Percentiles rank a stretch among this genome's conserved stretches.
phyloP scores from a whole-genome alignment of 2,797 vertebrate genomes.

The Antrozous pallidus region DNA sequence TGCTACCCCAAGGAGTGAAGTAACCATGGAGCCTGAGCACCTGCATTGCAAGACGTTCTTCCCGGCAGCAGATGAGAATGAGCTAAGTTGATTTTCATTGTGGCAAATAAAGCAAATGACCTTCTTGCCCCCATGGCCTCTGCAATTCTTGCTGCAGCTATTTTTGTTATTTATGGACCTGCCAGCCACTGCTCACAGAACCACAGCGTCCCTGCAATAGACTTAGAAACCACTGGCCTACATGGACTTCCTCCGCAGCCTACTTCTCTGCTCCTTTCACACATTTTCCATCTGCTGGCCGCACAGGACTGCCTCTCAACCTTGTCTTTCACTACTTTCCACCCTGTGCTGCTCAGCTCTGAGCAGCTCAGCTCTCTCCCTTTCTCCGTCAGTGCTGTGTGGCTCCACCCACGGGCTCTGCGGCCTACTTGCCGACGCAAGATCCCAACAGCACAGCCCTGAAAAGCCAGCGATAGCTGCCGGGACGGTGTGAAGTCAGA shows the following conservation, averaged over 20 bases:
- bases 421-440: too few relatives aligned
- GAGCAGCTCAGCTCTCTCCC: background rate
- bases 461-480: background rate
- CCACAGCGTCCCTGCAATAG: conserved; percentile 5
- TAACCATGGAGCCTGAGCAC: background rate
- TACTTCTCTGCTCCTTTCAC: background rate
- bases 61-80: background rate
- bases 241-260: conserved; percentile 67
- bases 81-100: background rate
- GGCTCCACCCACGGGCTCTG: too few relatives aligned
- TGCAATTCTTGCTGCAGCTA: background rate
- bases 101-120: background rate
- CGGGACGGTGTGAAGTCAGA: background rate
- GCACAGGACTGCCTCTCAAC: background rate
- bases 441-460: too few relatives aligned
- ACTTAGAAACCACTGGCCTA: conserved; percentile 69
- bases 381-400: background rate
- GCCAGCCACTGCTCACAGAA: conserved; percentile 46
- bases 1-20: background rate
- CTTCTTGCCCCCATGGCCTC: background rate
- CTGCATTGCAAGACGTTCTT: background rate
- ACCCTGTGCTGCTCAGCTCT: background rate
- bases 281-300: conserved; percentile 39
- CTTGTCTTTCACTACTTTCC: background rate
- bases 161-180: conserved; percentile 34